Base-by-base conservation (phyloP, 2,113 vertebrate species). In the Takifugu bimaculatus region DNA sequence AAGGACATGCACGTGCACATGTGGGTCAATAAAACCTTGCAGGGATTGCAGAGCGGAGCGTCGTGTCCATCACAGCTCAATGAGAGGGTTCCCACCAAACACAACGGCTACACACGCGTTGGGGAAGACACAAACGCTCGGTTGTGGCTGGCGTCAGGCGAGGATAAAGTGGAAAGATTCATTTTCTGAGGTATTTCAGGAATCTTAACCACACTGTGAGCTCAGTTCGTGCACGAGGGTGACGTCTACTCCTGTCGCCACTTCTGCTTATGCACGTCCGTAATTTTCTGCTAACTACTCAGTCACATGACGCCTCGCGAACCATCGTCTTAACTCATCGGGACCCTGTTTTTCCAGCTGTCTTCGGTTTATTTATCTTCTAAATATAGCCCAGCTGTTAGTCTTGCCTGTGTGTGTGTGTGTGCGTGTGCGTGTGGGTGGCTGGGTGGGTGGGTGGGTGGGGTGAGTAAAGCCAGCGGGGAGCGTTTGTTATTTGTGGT, bases 361-460 rank as follows among this genome's bases (percentile, higher is more conserved):
- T 65, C 42, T 51, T 32, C 11, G 35, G 50, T 77, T 54, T 72
- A 47, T 58, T 58, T 59, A 39, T 54, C 60, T 45, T 62, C 68
- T 65, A 65, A 77, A 60, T 74, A 68, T 64, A 81, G 67, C 58
- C 68, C 76, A 78, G 72, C 68, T 83, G 85, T 74, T 68, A 12
- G 57, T 70, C 13, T n/a, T 0, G 27, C 20, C 20, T 20, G 20
- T 20, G 20, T 20, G 20, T 20, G 20, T 20, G 20, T 20, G 20
- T 20, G 20, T 20, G 20, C 20, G 20, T 20, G 20, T 20, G 20
- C 20, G 20, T 20, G 20, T 20, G 20, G 20, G 20, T 20, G 20
- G 20, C 20, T 20, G 20, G 20, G 20, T 20, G 20, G 20, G 20
- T 20, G 20, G 20, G 20, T 20, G 15, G 32, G 62, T 49, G 15